Evolutionary conservation across 2,888 invertebrate genomes (phyloP), one percentile per base, ranked within the genome.

Genomic region (Phalangium opilio): DNA sequence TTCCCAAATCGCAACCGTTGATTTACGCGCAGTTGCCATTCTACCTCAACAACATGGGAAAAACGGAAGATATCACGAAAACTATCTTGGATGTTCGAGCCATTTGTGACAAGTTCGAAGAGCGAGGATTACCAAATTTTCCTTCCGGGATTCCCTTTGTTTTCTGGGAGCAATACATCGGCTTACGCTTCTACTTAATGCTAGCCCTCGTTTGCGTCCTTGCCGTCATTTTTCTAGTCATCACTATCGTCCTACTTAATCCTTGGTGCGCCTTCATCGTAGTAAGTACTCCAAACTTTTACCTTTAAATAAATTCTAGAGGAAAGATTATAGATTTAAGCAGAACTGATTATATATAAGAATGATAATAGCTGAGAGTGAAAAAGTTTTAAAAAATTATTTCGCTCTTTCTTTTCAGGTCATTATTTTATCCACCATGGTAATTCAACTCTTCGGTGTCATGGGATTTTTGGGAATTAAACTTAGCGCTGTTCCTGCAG

Each of bases 11-110:
- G 21, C 79, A 83, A 59, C 86, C 90, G 0, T 69, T 95, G 19
- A 78, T 80, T 43, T 93, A 90, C 65, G 81, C 91, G 0, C 95
- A 96, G 68, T 76, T 96, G 65, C 93, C 96, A 7, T 96, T 95
- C 67, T 91, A 89, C 69, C 72, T 91, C 58, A 83, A 84, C 57
- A 82, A 83, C 41, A 70, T 93, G 45, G 81, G 79, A 45, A 81
- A 81, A 57, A 91, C 90, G 0, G 77, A 81, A 45, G 79, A 81
- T 58, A 86, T 90, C 52, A 84, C 86, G 49, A 76, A 75, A 45
- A 71, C 86, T 51, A 83, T 91, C 57, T 75, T 76, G 59, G 79
- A 81, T 52, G 62, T 90, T 15, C 76, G 95, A 50, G 77, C 78
- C 57, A 73, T 95, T 59, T 95, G 91, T 62, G 76, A 82, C 47